These are phyloP conservation scores for Ptilodon capucinus DNA, from an alignment of 2,888 invertebrate species.

Conservation along the genomic window DNA sequence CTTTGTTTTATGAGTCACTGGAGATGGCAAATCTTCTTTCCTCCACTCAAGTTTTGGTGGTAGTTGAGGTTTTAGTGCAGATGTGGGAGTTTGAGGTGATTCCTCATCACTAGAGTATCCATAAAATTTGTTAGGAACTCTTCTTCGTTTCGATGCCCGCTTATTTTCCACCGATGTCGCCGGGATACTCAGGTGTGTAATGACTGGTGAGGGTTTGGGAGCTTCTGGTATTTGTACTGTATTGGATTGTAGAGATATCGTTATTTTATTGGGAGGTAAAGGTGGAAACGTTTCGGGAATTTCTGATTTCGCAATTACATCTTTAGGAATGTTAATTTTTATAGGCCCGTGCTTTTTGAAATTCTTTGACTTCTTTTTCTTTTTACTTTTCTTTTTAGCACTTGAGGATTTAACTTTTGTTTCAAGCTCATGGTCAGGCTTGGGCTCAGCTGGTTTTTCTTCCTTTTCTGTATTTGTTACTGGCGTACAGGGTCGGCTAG, in stretches of 20 bases:
- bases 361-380: conserved; percentile 80
- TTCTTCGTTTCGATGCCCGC: conserved; percentile 89
- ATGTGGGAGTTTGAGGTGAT: conserved; percentile 63
- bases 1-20: conserved; percentile 72
- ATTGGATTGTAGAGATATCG: conserved; percentile 77
- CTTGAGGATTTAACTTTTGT: conserved; percentile 76
- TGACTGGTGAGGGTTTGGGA: conserved; percentile 38
- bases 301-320: conserved; percentile 62
- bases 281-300: conserved; percentile 40
- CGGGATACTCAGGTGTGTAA: conserved; percentile 35
- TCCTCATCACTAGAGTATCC: conserved; percentile 95
- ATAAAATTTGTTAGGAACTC: conserved; percentile 93
- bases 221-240: conserved; percentile 74
- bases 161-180: conserved; percentile 81
- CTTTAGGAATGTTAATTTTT: conserved; percentile 84
- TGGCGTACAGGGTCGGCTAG: conserved; percentile 86
- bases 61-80: conserved; percentile 81
- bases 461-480: conserved; percentile 56
- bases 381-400: conserved; percentile 87
- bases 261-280: conserved; percentile 70
- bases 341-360: conserved; percentile 77
- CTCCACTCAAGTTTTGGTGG: conserved; percentile 88
- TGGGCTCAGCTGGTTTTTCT: conserved; percentile 73
- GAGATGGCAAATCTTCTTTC: conserved; percentile 86
- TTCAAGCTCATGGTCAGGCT: conserved; percentile 55